A percentile compares a stretch with the other conserved stretches of the same genome.
Conservation (phyloP, 2,888 invertebrate genomes). For the Saturnia japonica region DNA sequence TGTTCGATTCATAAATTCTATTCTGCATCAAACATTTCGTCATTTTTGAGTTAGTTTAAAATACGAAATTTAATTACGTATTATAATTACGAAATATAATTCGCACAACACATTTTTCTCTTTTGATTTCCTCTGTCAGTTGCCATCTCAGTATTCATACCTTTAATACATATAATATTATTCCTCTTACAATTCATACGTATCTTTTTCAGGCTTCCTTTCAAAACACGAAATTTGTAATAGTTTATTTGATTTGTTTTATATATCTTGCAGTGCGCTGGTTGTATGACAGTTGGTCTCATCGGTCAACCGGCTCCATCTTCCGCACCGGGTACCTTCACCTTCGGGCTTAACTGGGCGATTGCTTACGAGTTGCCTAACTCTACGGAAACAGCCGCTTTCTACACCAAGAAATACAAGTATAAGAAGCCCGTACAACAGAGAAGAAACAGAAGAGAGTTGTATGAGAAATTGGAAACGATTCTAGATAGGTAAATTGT, state of each 20-base stretch:
- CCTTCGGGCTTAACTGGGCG: slow-evolving; percentile 87
- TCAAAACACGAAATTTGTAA: no score
- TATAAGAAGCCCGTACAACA: slow-evolving; percentile 70
- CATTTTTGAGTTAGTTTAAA: no score
- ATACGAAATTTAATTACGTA: no score
- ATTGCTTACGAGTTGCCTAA: slow-evolving; percentile 85
- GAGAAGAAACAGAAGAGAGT: slow-evolving; percentile 84
- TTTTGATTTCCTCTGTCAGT: no score
- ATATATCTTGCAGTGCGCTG: slow-evolving; percentile 66
- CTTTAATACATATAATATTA: no score
- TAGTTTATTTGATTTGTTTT: neutral
- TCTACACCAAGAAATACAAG: slow-evolving; percentile 52
- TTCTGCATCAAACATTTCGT: no score
- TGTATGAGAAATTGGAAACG: slow-evolving; percentile 86
- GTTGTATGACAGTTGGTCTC: slow-evolving; percentile 83
- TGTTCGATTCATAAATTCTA: no score
- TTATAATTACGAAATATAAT: no score
- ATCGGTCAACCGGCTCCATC: slow-evolving; percentile 80
- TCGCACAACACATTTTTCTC: no score
- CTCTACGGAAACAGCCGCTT: slow-evolving; percentile 68
- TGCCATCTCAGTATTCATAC: no score
- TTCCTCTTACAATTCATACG: no score
- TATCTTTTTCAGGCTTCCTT: no score
- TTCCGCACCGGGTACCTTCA: slow-evolving; percentile 78
- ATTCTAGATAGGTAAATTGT: slow-evolving; percentile 89